phyloP scores from a whole-genome alignment of 2,888 invertebrate genomes.

The Lucinisca nassula region DNA sequence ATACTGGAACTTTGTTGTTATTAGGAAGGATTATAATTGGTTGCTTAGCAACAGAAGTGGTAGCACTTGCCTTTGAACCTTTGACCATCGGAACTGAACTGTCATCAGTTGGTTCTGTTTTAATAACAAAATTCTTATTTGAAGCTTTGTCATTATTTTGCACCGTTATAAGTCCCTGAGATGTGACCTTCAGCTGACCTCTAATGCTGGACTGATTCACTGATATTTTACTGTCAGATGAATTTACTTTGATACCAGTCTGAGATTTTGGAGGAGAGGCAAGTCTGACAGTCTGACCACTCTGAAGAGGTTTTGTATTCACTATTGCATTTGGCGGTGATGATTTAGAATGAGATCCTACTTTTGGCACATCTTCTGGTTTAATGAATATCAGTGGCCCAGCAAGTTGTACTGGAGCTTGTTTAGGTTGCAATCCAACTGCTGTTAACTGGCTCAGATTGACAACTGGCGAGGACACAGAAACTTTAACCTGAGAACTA shows the following conservation, averaged over 20 bases:
- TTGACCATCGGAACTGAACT: neutral
- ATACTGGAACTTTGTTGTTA: conserved; percentile 50
- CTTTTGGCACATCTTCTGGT: conserved; percentile 33
- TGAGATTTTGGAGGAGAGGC: neutral
- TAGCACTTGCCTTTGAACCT: neutral
- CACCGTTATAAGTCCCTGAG: conserved; percentile 71
- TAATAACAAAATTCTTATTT: neutral
- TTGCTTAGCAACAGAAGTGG: conserved; percentile 38
- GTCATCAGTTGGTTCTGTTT: neutral
- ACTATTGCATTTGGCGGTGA: neutral
- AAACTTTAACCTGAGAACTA: neutral
- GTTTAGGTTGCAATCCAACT: conserved; percentile 14
- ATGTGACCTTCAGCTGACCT: conserved; percentile 76
- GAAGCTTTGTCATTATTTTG: neutral
- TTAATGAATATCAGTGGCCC: conserved; percentile 65
- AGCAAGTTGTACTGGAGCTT: neutral
- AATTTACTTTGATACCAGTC: neutral
- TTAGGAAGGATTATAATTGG: conserved; percentile 59
- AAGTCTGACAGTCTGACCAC: neutral
- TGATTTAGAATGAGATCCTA: neutral
- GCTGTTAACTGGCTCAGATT: neutral
- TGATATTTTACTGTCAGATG: neutral
- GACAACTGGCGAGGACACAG: neutral
- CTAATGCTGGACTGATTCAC: conserved; percentile 44
- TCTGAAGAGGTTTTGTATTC: neutral